These are phyloP conservation scores for Chaenodraco wilsoni DNA, from an alignment of 2,797 vertebrate species.

Conservation along the genomic window DNA sequence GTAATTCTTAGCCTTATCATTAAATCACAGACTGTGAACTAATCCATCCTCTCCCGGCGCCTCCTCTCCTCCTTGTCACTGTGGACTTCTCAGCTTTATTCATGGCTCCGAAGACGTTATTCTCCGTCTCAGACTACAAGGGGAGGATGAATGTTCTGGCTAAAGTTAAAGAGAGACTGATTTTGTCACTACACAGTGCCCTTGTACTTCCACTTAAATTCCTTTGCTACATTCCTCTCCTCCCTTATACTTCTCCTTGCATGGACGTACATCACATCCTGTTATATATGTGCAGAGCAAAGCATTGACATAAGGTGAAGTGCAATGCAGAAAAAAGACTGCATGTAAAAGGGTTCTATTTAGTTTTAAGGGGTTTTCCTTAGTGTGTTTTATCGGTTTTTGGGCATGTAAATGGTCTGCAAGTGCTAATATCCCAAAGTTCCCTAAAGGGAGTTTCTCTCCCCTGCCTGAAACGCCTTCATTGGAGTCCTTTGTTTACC, in stretches of 20 bases:
- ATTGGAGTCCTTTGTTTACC: no score
- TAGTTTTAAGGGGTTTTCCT: no score
- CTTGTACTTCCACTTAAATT: conserved; percentile 29
- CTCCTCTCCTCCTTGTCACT: conserved; percentile 9
- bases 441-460: no score
- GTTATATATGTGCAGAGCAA: neutral
- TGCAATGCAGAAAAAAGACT: neutral
- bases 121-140: conserved; percentile 10
- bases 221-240: conserved; percentile 37
- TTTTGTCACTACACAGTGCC: conserved; percentile 31
- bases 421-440: no score
- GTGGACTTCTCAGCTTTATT: conserved; percentile 25
- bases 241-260: conserved; percentile 2
- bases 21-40: neutral
- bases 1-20: neutral
- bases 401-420: no score
- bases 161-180: conserved; percentile 24
- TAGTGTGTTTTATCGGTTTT: no score
- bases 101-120: conserved; percentile 26
- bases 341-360: neutral
- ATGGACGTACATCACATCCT: conserved; percentile 14
- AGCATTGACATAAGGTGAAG: neutral
- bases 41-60: neutral
- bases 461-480: no score
- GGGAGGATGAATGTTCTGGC: conserved; percentile 22